These are phyloP conservation scores for Timema podura DNA, from an alignment of 2,888 invertebrate species.

Conservation along the genomic window DNA sequence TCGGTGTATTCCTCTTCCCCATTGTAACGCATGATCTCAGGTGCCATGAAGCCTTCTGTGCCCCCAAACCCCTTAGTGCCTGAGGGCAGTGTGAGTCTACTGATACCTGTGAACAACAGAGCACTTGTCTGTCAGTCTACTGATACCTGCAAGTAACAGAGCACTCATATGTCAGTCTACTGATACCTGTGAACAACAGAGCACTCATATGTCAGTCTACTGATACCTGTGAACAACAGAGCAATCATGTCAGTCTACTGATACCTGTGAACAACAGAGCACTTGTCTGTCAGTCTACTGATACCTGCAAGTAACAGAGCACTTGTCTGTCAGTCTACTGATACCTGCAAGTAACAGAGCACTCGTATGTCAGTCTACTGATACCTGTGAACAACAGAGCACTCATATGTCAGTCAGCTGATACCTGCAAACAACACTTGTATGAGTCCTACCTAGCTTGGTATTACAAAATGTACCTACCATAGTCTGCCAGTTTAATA, in stretches of 20 bases:
- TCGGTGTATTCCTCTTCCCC: slow-evolving; percentile 99
- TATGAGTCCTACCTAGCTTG: too few relatives aligned
- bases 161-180: not conserved
- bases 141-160: not conserved
- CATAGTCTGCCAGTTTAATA: slow-evolving; percentile 96
- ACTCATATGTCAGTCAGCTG: not conserved
- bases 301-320: too few relatives aligned
- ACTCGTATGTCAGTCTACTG: too few relatives aligned
- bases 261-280: too few relatives aligned
- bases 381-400: too few relatives aligned
- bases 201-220: too few relatives aligned
- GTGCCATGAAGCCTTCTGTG: slow-evolving; percentile 99
- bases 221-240: too few relatives aligned
- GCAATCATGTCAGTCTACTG: too few relatives aligned
- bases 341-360: too few relatives aligned
- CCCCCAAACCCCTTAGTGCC: slow-evolving; percentile 97
- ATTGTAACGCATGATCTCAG: slow-evolving; percentile 96
- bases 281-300: too few relatives aligned
- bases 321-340: not conserved
- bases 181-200: too few relatives aligned
- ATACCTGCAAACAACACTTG: not conserved
- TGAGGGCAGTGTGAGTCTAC: slow-evolving; percentile 79
- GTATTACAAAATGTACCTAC: slow-evolving; percentile 46
- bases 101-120: slow-evolving; percentile 59
- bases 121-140: not conserved